Conservation (phyloP, 2,113 vertebrate species). For the Struthio camelus region DNA sequence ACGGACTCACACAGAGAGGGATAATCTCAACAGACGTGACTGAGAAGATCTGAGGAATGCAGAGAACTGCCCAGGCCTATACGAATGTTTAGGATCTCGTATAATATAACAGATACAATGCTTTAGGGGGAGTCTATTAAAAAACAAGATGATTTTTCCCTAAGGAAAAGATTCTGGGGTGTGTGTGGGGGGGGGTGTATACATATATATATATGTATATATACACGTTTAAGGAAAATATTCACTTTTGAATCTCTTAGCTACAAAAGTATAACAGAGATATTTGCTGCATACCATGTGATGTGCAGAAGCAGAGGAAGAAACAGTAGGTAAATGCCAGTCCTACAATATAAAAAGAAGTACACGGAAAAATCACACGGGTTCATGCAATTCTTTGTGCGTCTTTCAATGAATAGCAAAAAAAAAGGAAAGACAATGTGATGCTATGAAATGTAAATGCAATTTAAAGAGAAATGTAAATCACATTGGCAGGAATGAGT, state of each 20-base stretch:
- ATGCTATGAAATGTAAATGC: neutral
- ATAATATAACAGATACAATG: neutral
- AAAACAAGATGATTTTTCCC: neutral
- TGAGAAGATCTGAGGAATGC: neutral
- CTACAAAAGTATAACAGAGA: neutral
- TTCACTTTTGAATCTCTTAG: neutral
- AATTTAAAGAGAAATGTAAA: neutral
- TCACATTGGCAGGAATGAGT: neutral
- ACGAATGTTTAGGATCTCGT: neutral
- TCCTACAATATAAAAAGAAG: constrained; percentile 21
- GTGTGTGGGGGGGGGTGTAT: neutral
- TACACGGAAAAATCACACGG: neutral
- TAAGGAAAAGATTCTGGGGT: neutral
- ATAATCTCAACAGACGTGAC: neutral
- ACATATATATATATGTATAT: neutral
- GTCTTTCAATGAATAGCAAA: neutral
- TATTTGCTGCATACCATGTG: constrained; percentile 19
- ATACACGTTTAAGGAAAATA: neutral
- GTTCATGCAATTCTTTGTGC: neutral
- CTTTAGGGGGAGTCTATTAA: neutral
- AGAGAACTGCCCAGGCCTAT: neutral
- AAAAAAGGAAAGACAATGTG: neutral
- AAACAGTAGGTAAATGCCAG: constrained; percentile 26
- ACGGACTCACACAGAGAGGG: neutral
- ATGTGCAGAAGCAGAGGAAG: constrained; percentile 28